Percentiles rank a stretch among this genome's conserved stretches.
These are phyloP conservation scores for Gallirallus australis DNA, from an alignment of 2,797 vertebrate species.

Conservation along the genomic window DNA sequence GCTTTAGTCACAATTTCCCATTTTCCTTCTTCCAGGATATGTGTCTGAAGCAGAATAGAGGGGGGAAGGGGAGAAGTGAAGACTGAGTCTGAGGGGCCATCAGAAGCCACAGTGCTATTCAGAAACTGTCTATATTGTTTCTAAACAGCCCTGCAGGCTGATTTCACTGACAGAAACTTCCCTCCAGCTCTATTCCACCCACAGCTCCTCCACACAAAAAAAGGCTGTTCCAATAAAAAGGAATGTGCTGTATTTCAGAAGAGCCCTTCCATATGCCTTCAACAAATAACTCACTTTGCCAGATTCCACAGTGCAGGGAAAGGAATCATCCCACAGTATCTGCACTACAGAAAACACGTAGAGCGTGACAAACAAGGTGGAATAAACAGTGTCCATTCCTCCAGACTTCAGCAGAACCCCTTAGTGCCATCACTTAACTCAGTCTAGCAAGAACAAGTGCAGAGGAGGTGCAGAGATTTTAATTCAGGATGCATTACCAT, in stretches of 20 bases:
- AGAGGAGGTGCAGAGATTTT: background rate
- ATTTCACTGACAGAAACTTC: conserved; percentile 40
- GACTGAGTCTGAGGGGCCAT: background rate
- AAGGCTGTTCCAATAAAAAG: conserved; percentile 32
- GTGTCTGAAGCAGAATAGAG: background rate
- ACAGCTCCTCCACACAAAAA: conserved; percentile 35
- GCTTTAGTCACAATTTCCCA: background rate
- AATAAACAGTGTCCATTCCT: background rate
- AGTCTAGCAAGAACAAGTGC: background rate
- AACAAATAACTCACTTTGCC: background rate
- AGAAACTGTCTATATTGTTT: background rate
- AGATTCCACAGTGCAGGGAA: background rate
- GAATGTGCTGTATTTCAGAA: background rate
- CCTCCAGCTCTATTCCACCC: conserved; percentile 49
- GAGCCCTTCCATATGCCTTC: conserved; percentile 1
- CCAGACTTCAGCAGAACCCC: background rate
- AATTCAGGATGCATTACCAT: conserved; percentile 73
- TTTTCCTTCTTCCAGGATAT: background rate
- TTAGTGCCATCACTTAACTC: background rate
- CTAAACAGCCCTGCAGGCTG: background rate
- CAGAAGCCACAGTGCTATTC: background rate
- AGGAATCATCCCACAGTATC: background rate
- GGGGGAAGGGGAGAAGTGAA: background rate
- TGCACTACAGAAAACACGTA: background rate
- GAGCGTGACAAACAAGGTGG: background rate